A percentile compares a stretch with the other conserved stretches of the same genome.
Conservation (phyloP, 1,140 invertebrate genomes). For the Aradophagus sp. region DNA sequence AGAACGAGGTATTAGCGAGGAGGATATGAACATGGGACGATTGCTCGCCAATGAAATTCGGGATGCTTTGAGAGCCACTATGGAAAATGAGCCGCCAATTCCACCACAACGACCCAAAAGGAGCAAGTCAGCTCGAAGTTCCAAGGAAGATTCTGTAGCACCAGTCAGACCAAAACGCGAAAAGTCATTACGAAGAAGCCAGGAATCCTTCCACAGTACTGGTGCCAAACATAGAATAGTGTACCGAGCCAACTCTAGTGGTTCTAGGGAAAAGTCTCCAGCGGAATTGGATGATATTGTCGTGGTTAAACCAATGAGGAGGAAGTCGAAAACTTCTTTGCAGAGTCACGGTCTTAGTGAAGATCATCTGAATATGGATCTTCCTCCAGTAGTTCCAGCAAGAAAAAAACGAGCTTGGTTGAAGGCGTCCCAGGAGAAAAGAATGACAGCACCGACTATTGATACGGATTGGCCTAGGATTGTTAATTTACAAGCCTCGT, state of each 20-base stretch:
- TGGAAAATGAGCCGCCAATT: constrained; percentile 70
- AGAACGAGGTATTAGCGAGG: constrained; percentile 85
- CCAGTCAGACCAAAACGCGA: constrained; percentile 66
- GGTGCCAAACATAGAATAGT: constrained; percentile 66
- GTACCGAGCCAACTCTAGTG: constrained; percentile 63
- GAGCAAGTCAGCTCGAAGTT: constrained; percentile 64
- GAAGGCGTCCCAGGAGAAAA: constrained; percentile 16
- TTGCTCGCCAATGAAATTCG: constrained; percentile 86
- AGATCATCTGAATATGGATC: constrained; percentile 16
- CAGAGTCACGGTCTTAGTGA: constrained; percentile 43
- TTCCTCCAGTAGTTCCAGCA: constrained; percentile 62
- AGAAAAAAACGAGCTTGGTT: constrained; percentile 61
- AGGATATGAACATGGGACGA: constrained; percentile 84
- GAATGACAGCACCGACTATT: constrained; percentile 37
- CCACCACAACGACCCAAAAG: constrained; percentile 66
- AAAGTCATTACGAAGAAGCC: constrained; percentile 57
- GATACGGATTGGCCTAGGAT: constrained; percentile 33
- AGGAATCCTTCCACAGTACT: constrained; percentile 62
- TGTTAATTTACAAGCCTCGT: constrained; percentile 46
- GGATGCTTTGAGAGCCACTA: constrained; percentile 81
- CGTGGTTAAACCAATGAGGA: constrained; percentile 67
- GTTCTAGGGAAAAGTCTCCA: constrained; percentile 29
- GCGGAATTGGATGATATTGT: constrained; percentile 69
- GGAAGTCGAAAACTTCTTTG: constrained; percentile 64
- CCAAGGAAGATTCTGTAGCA: constrained; percentile 56